phyloP scores from a whole-genome alignment of 2,113 vertebrate genomes.

The Edolisoma coerulescens region DNA sequence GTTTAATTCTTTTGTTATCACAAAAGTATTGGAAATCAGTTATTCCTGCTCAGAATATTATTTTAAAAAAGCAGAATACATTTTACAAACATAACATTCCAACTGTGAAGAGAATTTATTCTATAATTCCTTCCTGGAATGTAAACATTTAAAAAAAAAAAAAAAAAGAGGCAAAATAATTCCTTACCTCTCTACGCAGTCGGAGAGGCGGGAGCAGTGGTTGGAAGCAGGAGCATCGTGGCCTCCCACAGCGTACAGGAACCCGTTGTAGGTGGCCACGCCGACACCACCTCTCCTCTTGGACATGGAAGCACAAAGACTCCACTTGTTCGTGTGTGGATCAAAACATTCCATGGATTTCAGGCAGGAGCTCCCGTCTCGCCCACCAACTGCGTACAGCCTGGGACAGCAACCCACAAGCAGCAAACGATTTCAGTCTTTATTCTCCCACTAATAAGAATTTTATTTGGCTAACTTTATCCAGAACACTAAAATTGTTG shows the following conservation, averaged over 20 bases:
- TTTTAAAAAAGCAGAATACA: rapidly evolving
- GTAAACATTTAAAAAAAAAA: too few species aligned
- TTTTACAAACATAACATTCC: background rate
- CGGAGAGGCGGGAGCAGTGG: slow-evolving; percentile 89
- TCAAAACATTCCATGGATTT: slow-evolving; percentile 97
- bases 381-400: slow-evolving; percentile 90
- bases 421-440: background rate
- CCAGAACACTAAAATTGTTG: background rate
- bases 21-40: background rate
- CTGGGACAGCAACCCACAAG: slow-evolving; percentile 49
- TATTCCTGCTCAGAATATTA: background rate
- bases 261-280: slow-evolving; percentile 90
- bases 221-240: slow-evolving; percentile 94
- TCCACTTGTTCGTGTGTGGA: slow-evolving; percentile 98
- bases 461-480: background rate
- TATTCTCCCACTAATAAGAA: background rate
- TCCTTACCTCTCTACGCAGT: slow-evolving; percentile 90
- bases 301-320: slow-evolving; percentile 88
- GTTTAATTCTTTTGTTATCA: background rate
- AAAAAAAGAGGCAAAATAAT: rapidly evolving
- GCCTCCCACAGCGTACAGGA: slow-evolving; percentile 90
- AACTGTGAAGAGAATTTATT: background rate
- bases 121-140: background rate
- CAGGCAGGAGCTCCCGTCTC: slow-evolving; percentile 94
- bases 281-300: slow-evolving; percentile 93